Base-by-base conservation (phyloP, 2,797 vertebrate genomes). In the Rousettus madagascariensis region DNA sequence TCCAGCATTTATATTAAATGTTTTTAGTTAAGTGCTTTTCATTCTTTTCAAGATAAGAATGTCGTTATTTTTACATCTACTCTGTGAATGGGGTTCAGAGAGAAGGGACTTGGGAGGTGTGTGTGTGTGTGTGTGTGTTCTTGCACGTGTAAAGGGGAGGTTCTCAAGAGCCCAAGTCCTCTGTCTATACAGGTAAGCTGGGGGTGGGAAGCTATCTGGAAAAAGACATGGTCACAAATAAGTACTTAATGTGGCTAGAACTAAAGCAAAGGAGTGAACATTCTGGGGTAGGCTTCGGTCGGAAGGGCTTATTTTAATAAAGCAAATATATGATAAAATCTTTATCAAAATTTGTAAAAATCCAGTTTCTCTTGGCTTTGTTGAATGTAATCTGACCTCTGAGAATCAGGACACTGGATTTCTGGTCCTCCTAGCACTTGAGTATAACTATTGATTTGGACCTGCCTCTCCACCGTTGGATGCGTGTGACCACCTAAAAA, bases 301-400 rank as follows among this genome's bases (percentile, higher is more conserved):
- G 84, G 75, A 95, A 79, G 55, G 75, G 51, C 5, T 85, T 80
- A 77, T 75, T 82, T 85, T 85, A 85, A 38, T 91, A 46, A 90
- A 38, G 46, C 19, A 92, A 85, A 77, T 55, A 63, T 3, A 41
- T 15, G 74, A 49, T 43, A 69, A 83, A 79, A 79, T 94, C 43
- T 49, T 68, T 51, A 89, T 38, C 43, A 66, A 43, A 82, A 65
- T 94, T 71, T 63, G 38, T 30, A 43, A 22, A 49, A 86, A 30
- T 89, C 13, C 22, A 49, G 75, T 75, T 88, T 82, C 17, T 88
- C 65, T 82, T 91, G 82, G 10, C n/a, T 95, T 75, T 38, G 1
- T 83, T 69, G n/a, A 74, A 66, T 43, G 33, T 74, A 38, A 55
- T 11, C n/a, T 38, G 9, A 59, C 41, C 61, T 74, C 66, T 30